phyloP scores from a whole-genome alignment of 2,113 vertebrate genomes.

The Perca schrenkii region DNA sequence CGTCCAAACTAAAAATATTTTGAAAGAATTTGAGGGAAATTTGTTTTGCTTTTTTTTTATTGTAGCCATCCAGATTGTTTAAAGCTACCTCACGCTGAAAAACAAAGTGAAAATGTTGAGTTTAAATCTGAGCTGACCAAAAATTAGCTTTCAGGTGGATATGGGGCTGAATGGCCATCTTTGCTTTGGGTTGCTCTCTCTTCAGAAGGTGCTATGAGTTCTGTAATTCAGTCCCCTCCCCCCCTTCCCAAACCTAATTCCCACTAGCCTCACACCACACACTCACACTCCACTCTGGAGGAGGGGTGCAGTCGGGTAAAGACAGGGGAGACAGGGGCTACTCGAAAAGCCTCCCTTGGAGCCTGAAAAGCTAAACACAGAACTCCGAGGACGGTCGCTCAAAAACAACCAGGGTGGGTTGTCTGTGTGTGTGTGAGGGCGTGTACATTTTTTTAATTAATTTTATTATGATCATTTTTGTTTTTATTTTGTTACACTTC shows the following conservation, averaged over 20 bases:
- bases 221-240: conserved; percentile 59
- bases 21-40: conserved; percentile 68
- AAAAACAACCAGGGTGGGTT: conserved; percentile 78
- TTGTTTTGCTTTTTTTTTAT: conserved; percentile 71
- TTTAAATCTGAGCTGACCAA: conserved; percentile 72
- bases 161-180: conserved; percentile 70
- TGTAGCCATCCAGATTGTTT: conserved; percentile 82
- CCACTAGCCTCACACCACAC: conserved; percentile 83
- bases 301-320: conserved; percentile 60
- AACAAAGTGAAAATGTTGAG: conserved; percentile 76
- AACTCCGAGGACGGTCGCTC: conserved; percentile 57
- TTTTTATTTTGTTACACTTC: conserved; percentile 87
- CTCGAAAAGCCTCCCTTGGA: conserved; percentile 61
- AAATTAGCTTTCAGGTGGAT: conserved; percentile 70
- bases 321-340: conserved; percentile 66
- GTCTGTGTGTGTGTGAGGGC: conserved; percentile 84
- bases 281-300: conserved; percentile 82
- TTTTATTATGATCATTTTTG: conserved; percentile 84
- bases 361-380: conserved; percentile 50
- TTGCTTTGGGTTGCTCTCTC: conserved; percentile 80
- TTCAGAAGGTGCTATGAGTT: conserved; percentile 86
- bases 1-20: conserved; percentile 40
- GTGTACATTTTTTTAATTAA: conserved; percentile 86
- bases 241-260: conserved; percentile 57
- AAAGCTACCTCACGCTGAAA: conserved; percentile 83